Percentiles rank a stretch among this genome's conserved stretches.
These are phyloP conservation scores for Hartigia nigra DNA, from an alignment of 2,888 invertebrate genomes.

Conservation along the genomic window DNA sequence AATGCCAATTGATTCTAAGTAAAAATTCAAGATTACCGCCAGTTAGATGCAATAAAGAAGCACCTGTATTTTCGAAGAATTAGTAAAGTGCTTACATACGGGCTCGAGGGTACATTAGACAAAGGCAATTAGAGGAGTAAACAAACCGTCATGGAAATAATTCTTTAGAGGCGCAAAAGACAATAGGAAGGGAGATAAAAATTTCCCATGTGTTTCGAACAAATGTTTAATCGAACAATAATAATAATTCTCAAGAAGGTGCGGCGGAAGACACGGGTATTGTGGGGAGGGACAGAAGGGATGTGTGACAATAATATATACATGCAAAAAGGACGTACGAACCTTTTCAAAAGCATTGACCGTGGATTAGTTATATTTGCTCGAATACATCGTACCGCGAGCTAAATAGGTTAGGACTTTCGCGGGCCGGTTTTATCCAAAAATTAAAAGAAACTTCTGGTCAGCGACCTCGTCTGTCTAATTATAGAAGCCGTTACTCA, in stretches of 20 bases:
- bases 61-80: slow-evolving; percentile 18
- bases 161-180: neutral
- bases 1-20: neutral
- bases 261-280: neutral
- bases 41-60: slow-evolving; percentile 7
- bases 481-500: slow-evolving; percentile 17
- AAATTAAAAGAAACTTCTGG: slow-evolving; percentile 24
- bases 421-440: slow-evolving; percentile 34
- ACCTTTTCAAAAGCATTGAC: slow-evolving; percentile 24
- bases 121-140: neutral
- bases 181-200: neutral
- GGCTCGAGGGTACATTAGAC: neutral
- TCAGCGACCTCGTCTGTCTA: slow-evolving; percentile 4
- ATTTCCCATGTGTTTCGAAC: slow-evolving; percentile 1
- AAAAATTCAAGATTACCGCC: neutral
- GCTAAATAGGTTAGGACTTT: slow-evolving; percentile 36
- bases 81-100: slow-evolving; percentile 12
- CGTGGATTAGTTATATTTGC: slow-evolving; percentile 10
- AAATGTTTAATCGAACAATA: slow-evolving; percentile 10
- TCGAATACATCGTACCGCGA: slow-evolving; percentile 1
- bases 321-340: slow-evolving; percentile 16
- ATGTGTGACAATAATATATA: slow-evolving; percentile 18
- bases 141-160: neutral
- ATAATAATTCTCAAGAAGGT: neutral
- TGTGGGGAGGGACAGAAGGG: neutral